Evolutionary conservation across 2,888 invertebrate species (phyloP), one percentile per base, ranked within the genome.

Genomic region (Drosophila mayaguana): DNA sequence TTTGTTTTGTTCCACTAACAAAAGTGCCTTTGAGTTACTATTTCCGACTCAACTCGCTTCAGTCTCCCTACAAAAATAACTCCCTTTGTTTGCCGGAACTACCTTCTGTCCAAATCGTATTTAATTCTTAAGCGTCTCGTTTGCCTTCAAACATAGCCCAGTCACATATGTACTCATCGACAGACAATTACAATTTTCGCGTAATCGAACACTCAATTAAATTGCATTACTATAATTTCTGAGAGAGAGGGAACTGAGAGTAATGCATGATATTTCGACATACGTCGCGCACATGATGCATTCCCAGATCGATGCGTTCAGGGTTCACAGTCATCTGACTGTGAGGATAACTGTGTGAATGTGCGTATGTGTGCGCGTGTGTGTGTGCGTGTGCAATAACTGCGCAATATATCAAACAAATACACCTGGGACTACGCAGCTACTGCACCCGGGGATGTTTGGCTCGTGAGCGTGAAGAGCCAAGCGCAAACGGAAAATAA

Each of bases 351-450:
- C 50, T 32, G 32, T 18, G 28, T 1, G n/a, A 18, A 28, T 28
- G 48, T 48, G 50, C 34, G 16, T 36, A 16, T 14, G 50, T 34
- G 28, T 18, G 20, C 14, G 34, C 16, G 51, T 36, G 36, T 38
- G 53, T n/a, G 53, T n/a, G 38, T 22, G 36, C 9, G 61, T 71
- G 62, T 70, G 82, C 84, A 70, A 72, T 79, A 85, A 85, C 88
- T 82, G 77, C 77, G 85, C 85, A 85, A 85, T 85, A 82, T 82
- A 82, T 85, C 85, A 85, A 77, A 66, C 73, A 78, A 82, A 87
- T 85, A 81, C 85, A 85, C 85, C 85, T 85, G 85, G 85, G 85
- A 87, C 79, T 60, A 51, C 45, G 38, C 74, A 42, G 40, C 45
- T 65, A 59, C 45, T 70, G 73, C 67, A 78, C 61, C 50, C 77